These are phyloP conservation scores for Epsilonema sp. DNA, from an alignment of 2,888 invertebrate genomes.

Conservation along the genomic window DNA sequence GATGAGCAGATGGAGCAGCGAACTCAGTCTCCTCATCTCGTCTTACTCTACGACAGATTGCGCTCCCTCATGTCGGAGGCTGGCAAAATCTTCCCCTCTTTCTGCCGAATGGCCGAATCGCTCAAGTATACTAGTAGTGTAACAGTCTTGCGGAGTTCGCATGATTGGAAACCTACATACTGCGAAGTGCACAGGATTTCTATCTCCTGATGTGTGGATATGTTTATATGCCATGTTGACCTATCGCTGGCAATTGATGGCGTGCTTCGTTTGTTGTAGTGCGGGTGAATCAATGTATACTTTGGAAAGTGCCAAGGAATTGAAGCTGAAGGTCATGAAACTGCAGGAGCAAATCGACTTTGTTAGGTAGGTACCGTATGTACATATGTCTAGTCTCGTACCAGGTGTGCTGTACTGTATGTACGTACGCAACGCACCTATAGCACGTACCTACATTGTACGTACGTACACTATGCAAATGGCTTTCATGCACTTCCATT, in stretches of 20 bases:
- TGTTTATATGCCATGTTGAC: no score
- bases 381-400: no score
- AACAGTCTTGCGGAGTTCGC: no score
- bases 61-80: slow-evolving; percentile 54
- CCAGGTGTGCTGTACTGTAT: no score
- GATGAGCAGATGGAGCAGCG: slow-evolving; percentile 60
- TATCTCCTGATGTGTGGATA: no score
- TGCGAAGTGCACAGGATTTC: no score
- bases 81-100: slow-evolving; percentile 38
- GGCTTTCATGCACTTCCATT: no score
- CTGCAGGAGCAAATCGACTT: slow-evolving; percentile 65
- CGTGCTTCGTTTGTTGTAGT: background rate
- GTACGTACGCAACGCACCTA: no score
- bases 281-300: slow-evolving; percentile 69
- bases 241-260: no score
- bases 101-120: slow-evolving; percentile 42
- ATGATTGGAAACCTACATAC: no score
- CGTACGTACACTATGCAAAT: no score
- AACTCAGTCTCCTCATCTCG: slow-evolving; percentile 54
- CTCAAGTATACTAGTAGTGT: slow-evolving; percentile 37
- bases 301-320: slow-evolving; percentile 57
- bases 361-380: slow-evolving; percentile 27
- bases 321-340: slow-evolving; percentile 61
- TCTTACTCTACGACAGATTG: slow-evolving; percentile 62
- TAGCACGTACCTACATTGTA: no score